Conservation (phyloP, 2,888 invertebrate genomes). For the Diarsia dahlii region DNA sequence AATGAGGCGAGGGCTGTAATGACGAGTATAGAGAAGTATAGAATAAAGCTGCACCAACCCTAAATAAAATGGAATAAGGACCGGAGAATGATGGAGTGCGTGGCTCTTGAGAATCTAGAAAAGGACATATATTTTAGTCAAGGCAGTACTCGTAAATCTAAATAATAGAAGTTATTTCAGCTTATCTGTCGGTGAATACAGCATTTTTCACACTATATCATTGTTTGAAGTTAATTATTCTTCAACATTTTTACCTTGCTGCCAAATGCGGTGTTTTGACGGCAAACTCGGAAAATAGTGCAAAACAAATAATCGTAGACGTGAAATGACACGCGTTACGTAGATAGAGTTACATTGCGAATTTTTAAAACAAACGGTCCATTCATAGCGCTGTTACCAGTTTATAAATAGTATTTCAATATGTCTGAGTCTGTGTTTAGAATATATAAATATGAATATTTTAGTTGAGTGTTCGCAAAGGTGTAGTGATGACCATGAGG, state of each 20-base stretch:
- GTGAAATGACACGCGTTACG: conserved; percentile 26
- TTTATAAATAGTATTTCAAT: conserved; percentile 26
- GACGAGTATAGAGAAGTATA: no score
- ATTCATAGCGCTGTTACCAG: conserved; percentile 17
- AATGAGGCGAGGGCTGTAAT: no score
- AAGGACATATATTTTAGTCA: neutral
- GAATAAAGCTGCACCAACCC: no score
- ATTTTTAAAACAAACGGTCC: conserved; percentile 40
- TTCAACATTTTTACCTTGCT: conserved; percentile 4
- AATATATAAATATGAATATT: neutral
- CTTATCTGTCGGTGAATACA: no score
- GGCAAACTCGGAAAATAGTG: conserved; percentile 17
- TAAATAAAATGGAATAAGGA: no score
- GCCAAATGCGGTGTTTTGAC: conserved; percentile 7
- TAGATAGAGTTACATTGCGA: conserved; percentile 16
- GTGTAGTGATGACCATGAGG: no score
- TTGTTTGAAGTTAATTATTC: neutral
- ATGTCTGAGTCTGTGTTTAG: conserved; percentile 13
- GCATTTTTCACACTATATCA: no score
- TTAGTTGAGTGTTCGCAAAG: no score
- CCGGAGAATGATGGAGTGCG: no score
- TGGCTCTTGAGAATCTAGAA: no score
- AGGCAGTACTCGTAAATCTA: neutral
- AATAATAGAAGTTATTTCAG: neutral
- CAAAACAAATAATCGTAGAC: conserved; percentile 13